These are phyloP conservation scores for Barbus barbus DNA, from an alignment of 2,113 vertebrate species.

Conservation along the genomic window DNA sequence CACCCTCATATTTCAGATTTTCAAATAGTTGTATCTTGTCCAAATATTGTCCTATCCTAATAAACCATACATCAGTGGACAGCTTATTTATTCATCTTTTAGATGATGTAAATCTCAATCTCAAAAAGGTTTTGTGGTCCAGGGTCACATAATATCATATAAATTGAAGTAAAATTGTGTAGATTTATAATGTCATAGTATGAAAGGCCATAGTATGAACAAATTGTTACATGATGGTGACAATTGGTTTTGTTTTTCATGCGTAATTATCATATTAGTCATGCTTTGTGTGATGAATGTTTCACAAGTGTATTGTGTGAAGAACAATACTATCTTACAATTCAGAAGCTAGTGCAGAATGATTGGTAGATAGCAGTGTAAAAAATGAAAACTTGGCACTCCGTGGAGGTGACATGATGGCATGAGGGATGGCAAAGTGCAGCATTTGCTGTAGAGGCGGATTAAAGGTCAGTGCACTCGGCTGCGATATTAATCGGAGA, in stretches of 20 bases:
- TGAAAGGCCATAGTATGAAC: not conserved
- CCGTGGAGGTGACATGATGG: not conserved
- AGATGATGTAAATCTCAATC: too few relatives aligned
- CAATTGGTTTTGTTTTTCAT: not conserved
- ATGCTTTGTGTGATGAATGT: not conserved
- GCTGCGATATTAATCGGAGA: conserved; percentile 21
- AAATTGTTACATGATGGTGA: not conserved
- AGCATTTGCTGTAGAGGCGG: not conserved
- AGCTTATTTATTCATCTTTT: too few relatives aligned
- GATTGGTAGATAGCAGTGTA: not conserved
- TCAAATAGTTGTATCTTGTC: too few relatives aligned
- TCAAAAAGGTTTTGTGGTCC: too few relatives aligned
- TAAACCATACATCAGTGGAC: too few relatives aligned
- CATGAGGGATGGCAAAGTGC: not conserved
- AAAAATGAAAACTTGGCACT: not conserved
- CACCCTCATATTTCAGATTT: too few relatives aligned
- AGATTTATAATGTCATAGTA: not conserved
- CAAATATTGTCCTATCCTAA: too few relatives aligned
- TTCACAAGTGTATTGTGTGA: not conserved
- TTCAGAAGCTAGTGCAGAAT: not conserved
- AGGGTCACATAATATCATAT: too few relatives aligned
- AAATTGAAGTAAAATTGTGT: not conserved
- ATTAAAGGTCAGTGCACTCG: conserved; percentile 7
- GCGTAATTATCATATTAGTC: not conserved
- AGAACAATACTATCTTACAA: not conserved